Evolutionary conservation across 2,797 vertebrate species (phyloP).

Genomic region (Chromobotia macracanthus): DNA sequence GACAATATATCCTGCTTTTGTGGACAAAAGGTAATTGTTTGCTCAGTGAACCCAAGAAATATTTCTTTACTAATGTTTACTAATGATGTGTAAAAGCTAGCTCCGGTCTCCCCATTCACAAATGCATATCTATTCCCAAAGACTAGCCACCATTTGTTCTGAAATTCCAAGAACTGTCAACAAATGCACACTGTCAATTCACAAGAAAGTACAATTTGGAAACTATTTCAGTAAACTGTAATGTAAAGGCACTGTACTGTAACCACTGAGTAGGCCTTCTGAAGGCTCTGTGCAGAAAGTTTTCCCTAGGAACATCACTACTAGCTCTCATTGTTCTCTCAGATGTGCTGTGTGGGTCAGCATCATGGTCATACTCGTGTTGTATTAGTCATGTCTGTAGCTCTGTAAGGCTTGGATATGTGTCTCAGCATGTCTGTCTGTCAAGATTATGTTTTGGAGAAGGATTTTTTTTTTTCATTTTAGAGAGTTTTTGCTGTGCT

Average conservation of each 20-base stretch:
- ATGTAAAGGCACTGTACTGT: neutral
- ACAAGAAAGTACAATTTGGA: conserved; percentile 5
- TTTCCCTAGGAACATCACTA: conserved; percentile 4
- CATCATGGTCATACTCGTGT: neutral
- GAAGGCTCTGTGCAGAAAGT: conserved; percentile 21
- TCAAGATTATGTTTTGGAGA: conserved; percentile 33
- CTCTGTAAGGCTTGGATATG: conserved; percentile 1
- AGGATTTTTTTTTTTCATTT: conserved; percentile 3
- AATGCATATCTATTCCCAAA: too few relatives aligned
- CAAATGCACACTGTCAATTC: conserved; percentile 1
- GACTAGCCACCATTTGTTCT: neutral
- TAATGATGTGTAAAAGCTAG: neutral
- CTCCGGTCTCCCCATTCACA: neutral
- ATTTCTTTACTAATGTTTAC: neutral
- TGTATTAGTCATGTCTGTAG: conserved; percentile 12
- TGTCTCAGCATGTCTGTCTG: conserved; percentile 21
- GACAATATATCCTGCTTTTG: too few relatives aligned
- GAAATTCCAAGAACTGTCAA: conserved; percentile 9
- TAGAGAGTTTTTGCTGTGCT: conserved; percentile 8
- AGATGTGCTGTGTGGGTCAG: conserved; percentile 5
- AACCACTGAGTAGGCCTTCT: neutral
- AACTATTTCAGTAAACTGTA: conserved; percentile 17
- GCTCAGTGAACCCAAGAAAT: too few relatives aligned
- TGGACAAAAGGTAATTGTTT: too few relatives aligned
- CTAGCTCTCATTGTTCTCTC: conserved; percentile 4